phyloP scores from a whole-genome alignment of 2,888 invertebrate genomes.

The Hipparchia semele region DNA sequence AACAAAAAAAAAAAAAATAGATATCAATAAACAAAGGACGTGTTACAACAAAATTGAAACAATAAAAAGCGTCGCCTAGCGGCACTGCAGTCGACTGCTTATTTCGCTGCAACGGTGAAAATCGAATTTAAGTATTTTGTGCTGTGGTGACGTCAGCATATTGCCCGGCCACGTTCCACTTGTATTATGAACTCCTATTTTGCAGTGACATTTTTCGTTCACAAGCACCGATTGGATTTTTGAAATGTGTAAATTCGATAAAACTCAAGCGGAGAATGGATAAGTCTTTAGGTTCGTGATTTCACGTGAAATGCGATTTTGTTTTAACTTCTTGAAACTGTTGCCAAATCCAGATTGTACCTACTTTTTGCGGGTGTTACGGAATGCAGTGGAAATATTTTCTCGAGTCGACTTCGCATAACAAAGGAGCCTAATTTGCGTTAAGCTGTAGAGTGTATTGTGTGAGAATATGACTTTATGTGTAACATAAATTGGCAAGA shows the following conservation, averaged over 20 bases:
- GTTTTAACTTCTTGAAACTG: slow-evolving; percentile 31
- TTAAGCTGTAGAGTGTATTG: not conserved
- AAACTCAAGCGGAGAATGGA: slow-evolving; percentile 48
- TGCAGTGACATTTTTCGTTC: slow-evolving; percentile 77
- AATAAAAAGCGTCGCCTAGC: slow-evolving; percentile 35
- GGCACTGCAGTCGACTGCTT: slow-evolving; percentile 41
- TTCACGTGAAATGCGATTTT: slow-evolving; percentile 31
- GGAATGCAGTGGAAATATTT: slow-evolving; percentile 13
- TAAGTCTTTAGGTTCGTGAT: slow-evolving; percentile 34
- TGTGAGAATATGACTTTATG: not conserved
- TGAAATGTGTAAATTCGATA: slow-evolving; percentile 80
- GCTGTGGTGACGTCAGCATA: slow-evolving; percentile 69
- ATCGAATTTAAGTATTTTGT: slow-evolving; percentile 65
- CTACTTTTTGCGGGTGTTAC: slow-evolving; percentile 1
- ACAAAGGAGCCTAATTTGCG: slow-evolving; percentile 5
- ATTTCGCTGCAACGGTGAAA: slow-evolving; percentile 65
- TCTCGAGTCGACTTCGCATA: not conserved
- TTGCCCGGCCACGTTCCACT: slow-evolving; percentile 67
- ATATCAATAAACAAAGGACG: slow-evolving; percentile 27
- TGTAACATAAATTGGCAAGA: not conserved
- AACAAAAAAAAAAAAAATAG: slow-evolving; percentile 10
- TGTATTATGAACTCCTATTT: slow-evolving; percentile 78
- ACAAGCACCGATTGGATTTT: slow-evolving; percentile 76
- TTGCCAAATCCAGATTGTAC: slow-evolving; percentile 44
- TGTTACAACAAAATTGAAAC: slow-evolving; percentile 38